phyloP scores from a whole-genome alignment of 2,797 vertebrate genomes.

The Leptodactylus fallax region DNA sequence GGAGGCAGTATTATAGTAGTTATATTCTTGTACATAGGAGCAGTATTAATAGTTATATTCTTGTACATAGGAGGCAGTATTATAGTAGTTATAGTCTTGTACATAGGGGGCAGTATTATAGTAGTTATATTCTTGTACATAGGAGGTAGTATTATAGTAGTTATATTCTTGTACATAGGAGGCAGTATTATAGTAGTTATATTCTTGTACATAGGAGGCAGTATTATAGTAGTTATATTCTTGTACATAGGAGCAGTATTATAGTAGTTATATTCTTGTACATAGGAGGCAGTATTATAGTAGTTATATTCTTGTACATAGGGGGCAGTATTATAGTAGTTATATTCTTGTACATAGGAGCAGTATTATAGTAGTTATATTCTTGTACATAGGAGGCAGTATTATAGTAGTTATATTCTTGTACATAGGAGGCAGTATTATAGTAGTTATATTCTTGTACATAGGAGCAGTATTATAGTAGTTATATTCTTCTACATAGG shows the following conservation, averaged over 20 bases:
- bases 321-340: not conserved
- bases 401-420: conserved; percentile 14
- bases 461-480: not conserved
- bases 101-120: not conserved
- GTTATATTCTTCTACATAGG: not conserved
- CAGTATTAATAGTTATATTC: no score
- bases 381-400: not conserved
- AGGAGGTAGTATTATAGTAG: not conserved
- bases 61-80: not conserved
- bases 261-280: conserved; percentile 4
- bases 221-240: not conserved
- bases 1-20: not conserved
- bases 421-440: not conserved
- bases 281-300: not conserved
- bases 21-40: not conserved
- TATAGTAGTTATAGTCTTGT: conserved; percentile 2
- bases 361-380: conserved; percentile 10
- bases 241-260: not conserved
- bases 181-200: not conserved
- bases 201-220: not conserved
- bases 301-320: conserved; percentile 1
- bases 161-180: no score
- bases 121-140: conserved; percentile 1
- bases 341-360: not conserved
- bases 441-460: not conserved